Evolutionary conservation across 2,113 vertebrate species (phyloP).

Genomic region (Typhlomys cinereus): DNA sequence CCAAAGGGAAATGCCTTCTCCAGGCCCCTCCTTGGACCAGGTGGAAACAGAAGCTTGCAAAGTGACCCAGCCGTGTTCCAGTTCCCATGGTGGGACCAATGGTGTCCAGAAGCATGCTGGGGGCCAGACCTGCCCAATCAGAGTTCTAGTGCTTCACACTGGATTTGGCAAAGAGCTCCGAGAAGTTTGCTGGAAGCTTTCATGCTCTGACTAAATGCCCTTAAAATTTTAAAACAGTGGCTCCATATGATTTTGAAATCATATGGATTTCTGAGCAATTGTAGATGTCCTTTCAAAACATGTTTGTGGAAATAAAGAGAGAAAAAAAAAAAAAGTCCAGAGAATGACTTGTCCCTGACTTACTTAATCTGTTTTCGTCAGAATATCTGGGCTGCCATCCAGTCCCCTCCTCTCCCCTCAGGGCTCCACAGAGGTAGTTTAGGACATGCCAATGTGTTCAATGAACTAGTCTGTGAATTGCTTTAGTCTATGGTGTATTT

Average conservation of each 20-base stretch:
- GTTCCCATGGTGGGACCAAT: background rate
- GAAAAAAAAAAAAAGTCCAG: constrained; percentile 9
- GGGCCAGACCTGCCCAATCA: background rate
- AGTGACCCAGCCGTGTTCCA: background rate
- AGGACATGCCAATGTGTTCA: constrained; percentile 2
- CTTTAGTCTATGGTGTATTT: constrained; percentile 6
- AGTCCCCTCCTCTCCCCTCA: background rate
- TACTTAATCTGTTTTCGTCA: constrained; percentile 59
- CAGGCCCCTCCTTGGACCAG: background rate
- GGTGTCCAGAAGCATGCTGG: background rate
- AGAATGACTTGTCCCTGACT: constrained; percentile 26
- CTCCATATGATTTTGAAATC: constrained; percentile 19
- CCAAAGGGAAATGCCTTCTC: background rate
- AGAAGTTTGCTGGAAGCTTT: too few relatives aligned
- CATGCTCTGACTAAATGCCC: background rate
- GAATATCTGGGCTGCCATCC: constrained; percentile 16
- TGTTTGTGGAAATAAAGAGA: constrained; percentile 35
- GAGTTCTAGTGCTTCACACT: background rate
- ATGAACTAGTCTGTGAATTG: background rate
- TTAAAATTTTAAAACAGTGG: background rate
- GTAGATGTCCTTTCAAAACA: constrained; percentile 2
- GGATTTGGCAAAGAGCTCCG: background rate
- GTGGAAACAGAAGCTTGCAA: background rate
- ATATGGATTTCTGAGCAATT: background rate
- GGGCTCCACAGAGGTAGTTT: background rate